Evolutionary conservation across 2,113 vertebrate genomes (phyloP), one percentile per base, ranked within the genome.

Genomic region (Notothenia rossii): DNA sequence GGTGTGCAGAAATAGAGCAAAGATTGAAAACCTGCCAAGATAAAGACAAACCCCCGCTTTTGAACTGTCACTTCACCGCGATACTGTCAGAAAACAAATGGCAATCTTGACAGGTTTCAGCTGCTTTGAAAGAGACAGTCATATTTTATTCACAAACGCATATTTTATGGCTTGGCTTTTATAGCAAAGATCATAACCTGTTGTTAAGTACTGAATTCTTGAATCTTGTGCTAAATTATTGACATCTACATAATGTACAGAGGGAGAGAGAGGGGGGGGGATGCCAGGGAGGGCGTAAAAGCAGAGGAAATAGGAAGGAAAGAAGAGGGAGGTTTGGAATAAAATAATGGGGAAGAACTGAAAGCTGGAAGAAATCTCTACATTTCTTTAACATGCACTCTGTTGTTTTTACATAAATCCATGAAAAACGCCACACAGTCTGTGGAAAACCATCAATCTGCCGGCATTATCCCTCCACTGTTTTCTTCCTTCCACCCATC

Each of bases 21-120:
- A 93, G 91, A 94, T 91, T 94, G 93, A 94, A 93, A 93, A 93
- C 91, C 93, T 94, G 93, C 92, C 93, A 94, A 93, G 93, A 93
- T 91, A 90, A 92, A 93, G 91, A 93, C 91, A 89, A 93, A 88
- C 83, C 87, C 87, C 88, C 76, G 85, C 86, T 79, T 94, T 92
- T 93, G 88, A 92, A 94, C 91, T 92, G 91, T 91, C 91, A 93
- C 86, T 88, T 92, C 86, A 43, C 85, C 17, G 60, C 77, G 81
- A 87, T 91, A 85, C 84, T 89, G 91, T 94, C 88, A 92, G 81
- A 88, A 90, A 93, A 91, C 89, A 91, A 92, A 93, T 88, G 89
- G 88, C 85, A 86, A 74, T 81, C 85, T 83, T 93, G 92, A 93
- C 92, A 93, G 90, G 85, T 89, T 88, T 90, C 76, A 75, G 86